A percentile compares a stretch with the other conserved stretches of the same genome.
Conservation (phyloP, 2,113 vertebrate species). For the Triplophysa tibetana region DNA sequence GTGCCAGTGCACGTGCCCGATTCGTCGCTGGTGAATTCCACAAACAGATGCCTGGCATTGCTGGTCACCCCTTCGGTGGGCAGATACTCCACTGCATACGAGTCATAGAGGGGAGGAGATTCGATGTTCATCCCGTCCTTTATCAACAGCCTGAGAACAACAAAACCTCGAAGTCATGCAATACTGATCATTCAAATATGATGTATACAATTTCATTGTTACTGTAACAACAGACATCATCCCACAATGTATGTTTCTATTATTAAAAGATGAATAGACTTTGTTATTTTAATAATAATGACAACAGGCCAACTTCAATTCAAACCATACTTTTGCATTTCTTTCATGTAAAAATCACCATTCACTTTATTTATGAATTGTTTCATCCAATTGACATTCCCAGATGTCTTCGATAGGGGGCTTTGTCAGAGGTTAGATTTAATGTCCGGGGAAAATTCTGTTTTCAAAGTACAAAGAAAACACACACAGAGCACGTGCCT, state of each 20-base stretch:
- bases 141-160: slow-evolving; percentile 84
- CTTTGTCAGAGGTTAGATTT: neutral
- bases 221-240: neutral
- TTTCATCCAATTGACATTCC: neutral
- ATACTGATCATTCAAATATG: neutral
- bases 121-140: slow-evolving; percentile 93
- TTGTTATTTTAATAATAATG: no score
- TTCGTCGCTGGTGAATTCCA: slow-evolving; percentile 93
- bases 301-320: no score
- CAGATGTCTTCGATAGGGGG: no score
- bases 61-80: slow-evolving; percentile 94
- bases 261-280: no score
- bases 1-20: slow-evolving; percentile 85
- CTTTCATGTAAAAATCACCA: no score
- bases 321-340: no score
- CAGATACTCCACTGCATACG: slow-evolving; percentile 95
- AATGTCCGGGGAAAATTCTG: neutral
- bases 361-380: no score
- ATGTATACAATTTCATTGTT: neutral
- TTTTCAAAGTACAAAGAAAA: no score
- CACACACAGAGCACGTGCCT: slow-evolving; percentile 73
- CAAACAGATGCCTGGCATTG: slow-evolving; percentile 81
- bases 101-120: slow-evolving; percentile 88
- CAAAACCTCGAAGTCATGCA: slow-evolving; percentile 12
- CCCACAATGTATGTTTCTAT: no score